A percentile compares a stretch with the other conserved stretches of the same genome.
Evolutionary conservation across 2,797 vertebrate genomes (phyloP).

Genomic region (Columba guinea): DNA sequence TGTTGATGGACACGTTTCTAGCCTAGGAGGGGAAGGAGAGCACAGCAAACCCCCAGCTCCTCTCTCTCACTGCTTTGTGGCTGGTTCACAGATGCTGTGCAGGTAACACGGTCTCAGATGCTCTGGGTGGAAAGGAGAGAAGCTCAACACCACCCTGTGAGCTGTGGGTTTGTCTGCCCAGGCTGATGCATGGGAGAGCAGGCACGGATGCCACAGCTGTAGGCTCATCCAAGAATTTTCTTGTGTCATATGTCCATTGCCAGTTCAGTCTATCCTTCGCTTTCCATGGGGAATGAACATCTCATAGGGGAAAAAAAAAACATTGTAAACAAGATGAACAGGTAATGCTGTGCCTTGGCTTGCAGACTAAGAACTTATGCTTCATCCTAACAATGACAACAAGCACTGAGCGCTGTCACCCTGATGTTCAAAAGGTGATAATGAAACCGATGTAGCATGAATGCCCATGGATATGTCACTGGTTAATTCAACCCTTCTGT

Average conservation of each 20-base stretch:
- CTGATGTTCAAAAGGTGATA: neutral
- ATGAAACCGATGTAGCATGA: neutral
- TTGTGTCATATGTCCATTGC: neutral
- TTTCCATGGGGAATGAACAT: neutral
- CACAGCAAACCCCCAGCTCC: neutral
- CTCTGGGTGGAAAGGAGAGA: neutral
- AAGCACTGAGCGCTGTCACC: neutral
- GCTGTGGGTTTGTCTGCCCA: neutral
- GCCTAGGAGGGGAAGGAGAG: neutral
- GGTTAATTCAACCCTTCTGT: neutral
- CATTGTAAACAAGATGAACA: accelerated
- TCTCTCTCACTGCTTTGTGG: neutral
- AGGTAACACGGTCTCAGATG: neutral
- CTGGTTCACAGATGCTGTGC: neutral
- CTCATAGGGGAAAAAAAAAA: accelerated
- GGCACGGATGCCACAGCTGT: neutral
- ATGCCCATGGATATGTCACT: neutral
- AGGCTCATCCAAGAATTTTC: neutral
- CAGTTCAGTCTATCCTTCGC: neutral
- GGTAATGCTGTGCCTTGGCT: neutral
- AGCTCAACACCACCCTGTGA: neutral
- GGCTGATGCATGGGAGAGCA: neutral
- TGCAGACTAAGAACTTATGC: no score
- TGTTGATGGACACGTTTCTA: neutral
- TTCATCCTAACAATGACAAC: neutral